These are phyloP conservation scores for Genyomyrus donnyi DNA, from an alignment of 2,113 vertebrate species.

Conservation along the genomic window DNA sequence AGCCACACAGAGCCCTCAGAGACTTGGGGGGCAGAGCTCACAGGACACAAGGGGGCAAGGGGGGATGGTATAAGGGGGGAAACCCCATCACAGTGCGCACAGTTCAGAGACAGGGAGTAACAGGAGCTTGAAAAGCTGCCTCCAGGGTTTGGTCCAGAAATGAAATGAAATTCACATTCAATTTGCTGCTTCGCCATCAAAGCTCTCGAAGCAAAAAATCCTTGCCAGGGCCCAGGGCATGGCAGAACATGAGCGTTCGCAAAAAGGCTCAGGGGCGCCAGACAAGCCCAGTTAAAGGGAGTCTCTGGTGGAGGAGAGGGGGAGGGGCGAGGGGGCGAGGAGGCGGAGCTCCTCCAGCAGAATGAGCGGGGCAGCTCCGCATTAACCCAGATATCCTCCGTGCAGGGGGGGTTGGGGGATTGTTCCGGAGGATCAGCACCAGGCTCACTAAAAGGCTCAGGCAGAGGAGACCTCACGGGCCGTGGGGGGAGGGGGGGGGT, in stretches of 20 bases:
- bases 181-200: background rate
- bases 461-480: conserved; percentile 4
- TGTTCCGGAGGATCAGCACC: conserved; percentile 31
- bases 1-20: background rate
- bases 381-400: conserved; percentile 17
- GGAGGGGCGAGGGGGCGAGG: background rate
- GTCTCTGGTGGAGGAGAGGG: background rate
- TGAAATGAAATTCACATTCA: background rate
- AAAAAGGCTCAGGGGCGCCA: background rate
- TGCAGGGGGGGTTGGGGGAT: background rate
- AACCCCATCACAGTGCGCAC: background rate
- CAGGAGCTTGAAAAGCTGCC: background rate
- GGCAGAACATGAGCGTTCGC: background rate
- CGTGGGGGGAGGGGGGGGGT: background rate
- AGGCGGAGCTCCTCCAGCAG: background rate
- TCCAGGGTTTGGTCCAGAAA: background rate
- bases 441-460: conserved; percentile 32
- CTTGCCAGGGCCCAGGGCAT: background rate
- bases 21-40: background rate
- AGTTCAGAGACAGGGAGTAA: background rate
- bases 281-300: background rate
- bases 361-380: background rate
- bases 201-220: background rate
- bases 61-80: no score
- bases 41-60: background rate